phyloP scores from a whole-genome alignment of 2,113 vertebrate species.

The Cynopterus brachyotis region DNA sequence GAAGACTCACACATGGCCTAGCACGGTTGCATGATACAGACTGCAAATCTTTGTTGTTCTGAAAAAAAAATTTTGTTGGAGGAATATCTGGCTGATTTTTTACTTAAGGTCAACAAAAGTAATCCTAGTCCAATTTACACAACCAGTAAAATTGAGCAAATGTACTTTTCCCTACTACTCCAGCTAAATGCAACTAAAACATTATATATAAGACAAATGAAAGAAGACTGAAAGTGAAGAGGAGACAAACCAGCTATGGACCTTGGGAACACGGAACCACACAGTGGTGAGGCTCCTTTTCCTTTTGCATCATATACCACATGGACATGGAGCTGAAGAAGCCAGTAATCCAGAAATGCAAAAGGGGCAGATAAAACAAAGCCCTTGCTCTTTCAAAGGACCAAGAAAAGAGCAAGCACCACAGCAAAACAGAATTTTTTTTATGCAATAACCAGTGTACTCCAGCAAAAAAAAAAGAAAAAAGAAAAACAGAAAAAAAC shows the following conservation, averaged over 20 bases:
- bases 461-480: neutral
- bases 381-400: neutral
- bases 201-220: neutral
- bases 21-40: neutral
- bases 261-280: neutral
- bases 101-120: neutral
- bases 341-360: neutral
- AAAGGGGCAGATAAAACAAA: neutral
- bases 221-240: neutral
- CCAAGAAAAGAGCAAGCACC: neutral
- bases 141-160: neutral
- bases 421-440: neutral
- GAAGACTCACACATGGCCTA: neutral
- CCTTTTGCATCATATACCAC: neutral
- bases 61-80: neutral
- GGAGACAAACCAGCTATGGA: neutral
- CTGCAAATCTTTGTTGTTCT: neutral
- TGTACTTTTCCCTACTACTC: neutral
- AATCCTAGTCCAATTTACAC: neutral
- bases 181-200: neutral
- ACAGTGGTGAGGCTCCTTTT: neutral
- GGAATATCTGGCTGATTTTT: neutral
- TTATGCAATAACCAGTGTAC: neutral
- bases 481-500: neutral
- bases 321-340: neutral